Percentiles rank a stretch among this genome's conserved stretches.
Conservation (phyloP, 2,888 invertebrate species). For the Julus scanicus region DNA sequence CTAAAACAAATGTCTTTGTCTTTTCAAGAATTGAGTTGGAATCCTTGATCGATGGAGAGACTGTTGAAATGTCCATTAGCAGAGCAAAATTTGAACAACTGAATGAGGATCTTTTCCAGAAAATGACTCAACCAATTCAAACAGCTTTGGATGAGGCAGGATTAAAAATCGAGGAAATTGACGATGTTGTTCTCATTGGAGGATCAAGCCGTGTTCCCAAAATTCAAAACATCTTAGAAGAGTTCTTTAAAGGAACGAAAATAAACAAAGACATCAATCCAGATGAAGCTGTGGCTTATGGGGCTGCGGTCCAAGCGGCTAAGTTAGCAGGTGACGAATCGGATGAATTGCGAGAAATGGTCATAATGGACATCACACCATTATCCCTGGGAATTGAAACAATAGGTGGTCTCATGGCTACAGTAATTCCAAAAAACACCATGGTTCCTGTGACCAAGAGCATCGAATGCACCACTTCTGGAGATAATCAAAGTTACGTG, state of each 20-base stretch:
- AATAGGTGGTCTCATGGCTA: constrained; percentile 78
- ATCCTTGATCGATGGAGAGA: constrained; percentile 97
- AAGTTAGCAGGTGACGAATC: not conserved
- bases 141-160: constrained; percentile 46
- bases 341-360: constrained; percentile 75
- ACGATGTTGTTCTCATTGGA: constrained; percentile 48
- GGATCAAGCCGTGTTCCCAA: constrained; percentile 59
- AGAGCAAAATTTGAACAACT: constrained; percentile 98
- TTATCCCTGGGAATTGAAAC: constrained; percentile 72
- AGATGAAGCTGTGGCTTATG: constrained; percentile 53
- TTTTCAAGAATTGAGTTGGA: constrained; percentile 94
- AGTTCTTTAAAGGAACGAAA: constrained; percentile 74
- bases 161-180: not conserved
- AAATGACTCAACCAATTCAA: constrained; percentile 32
- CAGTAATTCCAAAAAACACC: constrained; percentile 86
- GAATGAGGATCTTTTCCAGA: constrained; percentile 76
- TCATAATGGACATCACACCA: constrained; percentile 83
- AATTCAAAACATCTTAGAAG: constrained; percentile 64
- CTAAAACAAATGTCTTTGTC: constrained; percentile 63
- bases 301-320: constrained; percentile 52
- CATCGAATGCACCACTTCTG: constrained; percentile 87
- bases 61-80: constrained; percentile 97
- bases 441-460: constrained; percentile 80
- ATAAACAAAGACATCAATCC: constrained; percentile 58
- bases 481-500: constrained; percentile 91